phyloP scores from a whole-genome alignment of 2,797 vertebrate genomes.

The Geotria australis region DNA sequence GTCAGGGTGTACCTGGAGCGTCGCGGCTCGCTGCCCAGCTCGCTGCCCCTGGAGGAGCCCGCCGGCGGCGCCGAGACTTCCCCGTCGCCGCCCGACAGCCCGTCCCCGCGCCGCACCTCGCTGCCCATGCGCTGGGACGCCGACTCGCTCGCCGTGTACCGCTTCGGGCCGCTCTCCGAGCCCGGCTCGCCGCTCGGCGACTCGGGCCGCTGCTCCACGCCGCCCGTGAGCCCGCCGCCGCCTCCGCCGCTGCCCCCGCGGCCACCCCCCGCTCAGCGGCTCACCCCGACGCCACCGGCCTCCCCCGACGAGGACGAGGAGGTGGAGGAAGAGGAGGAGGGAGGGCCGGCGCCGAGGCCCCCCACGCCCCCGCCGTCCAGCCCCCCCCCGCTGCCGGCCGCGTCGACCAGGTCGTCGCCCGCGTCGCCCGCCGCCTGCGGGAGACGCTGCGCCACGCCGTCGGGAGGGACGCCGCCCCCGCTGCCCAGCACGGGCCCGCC shows the following conservation, averaged over 20 bases:
- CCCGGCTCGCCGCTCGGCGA: neutral
- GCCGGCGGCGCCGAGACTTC: neutral
- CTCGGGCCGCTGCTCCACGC: neutral
- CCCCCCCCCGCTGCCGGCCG: neutral
- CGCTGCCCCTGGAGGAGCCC: neutral
- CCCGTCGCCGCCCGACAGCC: neutral
- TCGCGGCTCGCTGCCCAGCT: neutral
- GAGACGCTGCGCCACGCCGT: too few species aligned
- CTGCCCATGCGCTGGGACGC: neutral
- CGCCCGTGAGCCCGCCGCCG: neutral
- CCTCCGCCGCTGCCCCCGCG: neutral
- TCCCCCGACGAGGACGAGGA: too few species aligned
- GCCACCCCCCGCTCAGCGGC: neutral
- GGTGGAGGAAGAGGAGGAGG: too few species aligned
- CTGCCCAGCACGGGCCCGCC: too few species aligned
- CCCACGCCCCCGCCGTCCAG: accelerated
- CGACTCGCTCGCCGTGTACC: neutral
- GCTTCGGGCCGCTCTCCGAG: neutral
- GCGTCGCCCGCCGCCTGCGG: too few species aligned
- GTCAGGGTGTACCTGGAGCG: neutral
- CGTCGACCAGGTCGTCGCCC: neutral
- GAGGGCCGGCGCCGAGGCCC: neutral
- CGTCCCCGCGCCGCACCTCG: neutral
- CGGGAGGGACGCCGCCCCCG: too few species aligned
- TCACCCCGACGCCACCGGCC: too few species aligned